A percentile compares a stretch with the other conserved stretches of the same genome.
These are phyloP conservation scores for Phenacoccus solenopsis DNA, from an alignment of 1,140 invertebrate genomes.

Conservation along the genomic window DNA sequence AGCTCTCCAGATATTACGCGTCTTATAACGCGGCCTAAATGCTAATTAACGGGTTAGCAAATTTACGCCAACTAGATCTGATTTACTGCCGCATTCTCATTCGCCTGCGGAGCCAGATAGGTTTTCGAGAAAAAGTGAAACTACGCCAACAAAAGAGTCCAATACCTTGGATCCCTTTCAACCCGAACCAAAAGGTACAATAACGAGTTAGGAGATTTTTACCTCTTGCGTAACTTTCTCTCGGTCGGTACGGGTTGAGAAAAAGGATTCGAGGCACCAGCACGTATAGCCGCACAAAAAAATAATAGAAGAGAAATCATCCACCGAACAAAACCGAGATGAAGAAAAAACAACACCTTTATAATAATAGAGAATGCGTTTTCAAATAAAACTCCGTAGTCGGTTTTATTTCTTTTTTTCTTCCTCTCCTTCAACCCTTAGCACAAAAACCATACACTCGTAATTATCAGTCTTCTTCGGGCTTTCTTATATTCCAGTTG, in stretches of 20 bases:
- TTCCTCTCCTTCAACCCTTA: not conserved
- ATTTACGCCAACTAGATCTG: not conserved
- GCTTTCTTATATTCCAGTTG: not conserved
- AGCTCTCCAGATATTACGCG: too few species aligned
- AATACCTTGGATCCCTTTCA: too few species aligned
- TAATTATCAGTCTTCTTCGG: not conserved
- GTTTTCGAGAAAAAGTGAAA: too few species aligned
- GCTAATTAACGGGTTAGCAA: not conserved
- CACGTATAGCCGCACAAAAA: not conserved
- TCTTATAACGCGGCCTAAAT: too few species aligned
- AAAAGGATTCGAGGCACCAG: not conserved
- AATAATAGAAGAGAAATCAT: not conserved
- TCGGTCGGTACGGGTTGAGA: not conserved
- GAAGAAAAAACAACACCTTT: not conserved
- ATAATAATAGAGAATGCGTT: not conserved
- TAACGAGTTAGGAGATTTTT: not conserved
- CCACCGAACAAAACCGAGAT: too few species aligned
- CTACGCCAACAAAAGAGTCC: too few species aligned
- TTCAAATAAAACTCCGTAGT: not conserved
- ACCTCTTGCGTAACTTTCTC: conserved; percentile 7
- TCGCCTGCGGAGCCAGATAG: not conserved
- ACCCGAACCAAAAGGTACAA: not conserved
- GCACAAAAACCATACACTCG: not conserved
- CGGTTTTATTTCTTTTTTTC: too few species aligned
- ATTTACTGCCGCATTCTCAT: not conserved